phyloP scores from a whole-genome alignment of 35 echinoderm and acorn worm species.

The Ptychodera flava region DNA sequence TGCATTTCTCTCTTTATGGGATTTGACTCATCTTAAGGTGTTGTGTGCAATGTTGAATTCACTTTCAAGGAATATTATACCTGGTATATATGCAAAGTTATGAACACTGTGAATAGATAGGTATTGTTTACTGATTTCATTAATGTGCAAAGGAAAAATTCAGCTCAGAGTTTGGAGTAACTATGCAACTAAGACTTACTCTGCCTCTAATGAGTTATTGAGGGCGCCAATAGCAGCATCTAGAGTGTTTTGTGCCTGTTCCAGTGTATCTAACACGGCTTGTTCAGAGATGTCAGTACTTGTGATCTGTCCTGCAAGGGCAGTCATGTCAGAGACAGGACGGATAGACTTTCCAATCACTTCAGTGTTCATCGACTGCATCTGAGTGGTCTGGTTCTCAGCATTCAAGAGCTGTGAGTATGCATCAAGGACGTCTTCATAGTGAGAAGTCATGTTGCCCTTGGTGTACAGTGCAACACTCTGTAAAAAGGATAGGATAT shows the following conservation, averaged over 20 bases:
- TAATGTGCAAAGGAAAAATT: no score
- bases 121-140: no score
- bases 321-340: slow-evolving; percentile 50
- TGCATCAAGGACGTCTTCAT: background rate
- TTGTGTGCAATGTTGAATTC: no score
- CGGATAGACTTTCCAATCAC: slow-evolving; percentile 28
- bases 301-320: slow-evolving; percentile 52
- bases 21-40: no score
- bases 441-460: background rate
- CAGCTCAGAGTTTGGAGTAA: no score
- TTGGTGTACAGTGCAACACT: background rate
- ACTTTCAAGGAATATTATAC: no score
- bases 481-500: background rate
- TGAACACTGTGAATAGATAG: no score
- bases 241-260: slow-evolving; percentile 25
- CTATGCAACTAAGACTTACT: no score
- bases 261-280: slow-evolving; percentile 4
- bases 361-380: background rate
- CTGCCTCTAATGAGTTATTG: slow-evolving; percentile 30
- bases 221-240: slow-evolving; percentile 19
- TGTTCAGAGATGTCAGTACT: slow-evolving; percentile 23
- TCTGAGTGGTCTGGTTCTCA: background rate
- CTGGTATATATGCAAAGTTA: no score
- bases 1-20: no score
- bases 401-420: background rate